A percentile compares a stretch with the other conserved stretches of the same genome.
Conservation (phyloP, 2,113 vertebrate species). For the Triplophysa siluroides region DNA sequence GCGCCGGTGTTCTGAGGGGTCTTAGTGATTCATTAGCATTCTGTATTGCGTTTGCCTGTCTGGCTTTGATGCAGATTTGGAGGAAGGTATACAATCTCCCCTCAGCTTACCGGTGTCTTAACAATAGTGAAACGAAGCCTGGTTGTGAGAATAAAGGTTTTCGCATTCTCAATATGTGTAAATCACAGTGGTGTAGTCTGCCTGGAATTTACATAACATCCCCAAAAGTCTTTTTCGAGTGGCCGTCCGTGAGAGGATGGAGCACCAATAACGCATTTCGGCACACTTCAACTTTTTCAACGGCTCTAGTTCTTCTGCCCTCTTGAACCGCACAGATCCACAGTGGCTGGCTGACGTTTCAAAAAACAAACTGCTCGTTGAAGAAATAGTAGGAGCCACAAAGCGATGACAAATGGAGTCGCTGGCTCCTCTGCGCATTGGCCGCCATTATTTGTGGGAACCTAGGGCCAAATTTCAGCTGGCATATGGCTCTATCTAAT, state of each 20-base stretch:
- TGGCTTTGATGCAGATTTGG: too few relatives aligned
- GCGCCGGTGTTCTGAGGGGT: background rate
- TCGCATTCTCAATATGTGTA: too few relatives aligned
- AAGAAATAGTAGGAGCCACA: conserved; percentile 4
- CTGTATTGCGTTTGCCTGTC: conserved; percentile 3
- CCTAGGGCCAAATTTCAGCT: conserved; percentile 25
- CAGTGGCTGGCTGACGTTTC: background rate
- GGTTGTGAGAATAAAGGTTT: too few relatives aligned
- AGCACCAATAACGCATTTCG: too few relatives aligned
- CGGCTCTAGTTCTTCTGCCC: background rate
- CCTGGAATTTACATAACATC: too few relatives aligned
- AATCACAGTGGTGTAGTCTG: too few relatives aligned
- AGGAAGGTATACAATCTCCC: too few relatives aligned
- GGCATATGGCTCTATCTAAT: conserved; percentile 18
- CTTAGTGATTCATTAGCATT: conserved; percentile 29
- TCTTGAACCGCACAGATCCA: background rate
- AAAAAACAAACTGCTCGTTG: background rate
- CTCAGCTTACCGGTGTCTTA: too few relatives aligned
- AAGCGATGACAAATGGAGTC: conserved; percentile 10
- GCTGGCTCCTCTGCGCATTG: background rate
- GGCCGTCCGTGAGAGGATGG: too few relatives aligned
- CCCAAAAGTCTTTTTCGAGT: too few relatives aligned
- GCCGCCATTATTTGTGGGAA: conserved; percentile 9
- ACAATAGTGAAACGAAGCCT: too few relatives aligned
- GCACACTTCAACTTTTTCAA: too few relatives aligned